Evolutionary conservation across 2,888 invertebrate species (phyloP).

Genomic region (Cryptocephalus moraei): DNA sequence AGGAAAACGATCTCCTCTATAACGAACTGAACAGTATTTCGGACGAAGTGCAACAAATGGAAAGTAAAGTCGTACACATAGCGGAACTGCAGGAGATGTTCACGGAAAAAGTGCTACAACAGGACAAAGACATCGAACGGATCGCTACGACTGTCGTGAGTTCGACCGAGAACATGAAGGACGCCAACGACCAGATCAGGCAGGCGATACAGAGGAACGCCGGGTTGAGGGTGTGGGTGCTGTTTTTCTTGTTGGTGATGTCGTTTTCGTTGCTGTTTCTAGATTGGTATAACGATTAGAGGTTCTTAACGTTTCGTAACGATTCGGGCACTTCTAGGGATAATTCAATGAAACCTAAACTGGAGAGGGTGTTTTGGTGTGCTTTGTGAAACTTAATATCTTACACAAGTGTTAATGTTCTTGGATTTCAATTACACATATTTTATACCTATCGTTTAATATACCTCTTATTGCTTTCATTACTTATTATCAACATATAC

Average conservation of each 20-base stretch:
- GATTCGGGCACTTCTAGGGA: too few relatives aligned
- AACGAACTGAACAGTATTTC: slow-evolving; percentile 81
- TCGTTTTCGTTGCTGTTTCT: slow-evolving; percentile 92
- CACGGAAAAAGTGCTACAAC: slow-evolving; percentile 89
- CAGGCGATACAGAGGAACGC: slow-evolving; percentile 97
- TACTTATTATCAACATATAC: too few relatives aligned
- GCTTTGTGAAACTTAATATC: too few relatives aligned
- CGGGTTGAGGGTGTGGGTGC: slow-evolving; percentile 83
- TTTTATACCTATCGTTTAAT: too few relatives aligned
- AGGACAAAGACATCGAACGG: slow-evolving; percentile 87
- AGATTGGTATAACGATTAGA: slow-evolving; percentile 94
- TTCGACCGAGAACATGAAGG: slow-evolving; percentile 89
- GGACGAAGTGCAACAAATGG: slow-evolving; percentile 84
- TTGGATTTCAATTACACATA: too few relatives aligned
- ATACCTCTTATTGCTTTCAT: too few relatives aligned
- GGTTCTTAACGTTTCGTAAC: too few relatives aligned
- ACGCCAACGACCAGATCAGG: slow-evolving; percentile 94
- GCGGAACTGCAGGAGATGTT: slow-evolving; percentile 92
- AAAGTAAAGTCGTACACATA: slow-evolving; percentile 89
- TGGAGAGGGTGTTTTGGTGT: too few relatives aligned
- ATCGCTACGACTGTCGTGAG: slow-evolving; percentile 82
- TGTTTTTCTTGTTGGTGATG: slow-evolving; percentile 92
- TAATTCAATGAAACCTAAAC: too few relatives aligned
- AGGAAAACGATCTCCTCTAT: slow-evolving; percentile 79
- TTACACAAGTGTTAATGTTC: too few relatives aligned